Conservation (phyloP, 2,113 vertebrate genomes). For the Chlorocebus sabaeus region DNA sequence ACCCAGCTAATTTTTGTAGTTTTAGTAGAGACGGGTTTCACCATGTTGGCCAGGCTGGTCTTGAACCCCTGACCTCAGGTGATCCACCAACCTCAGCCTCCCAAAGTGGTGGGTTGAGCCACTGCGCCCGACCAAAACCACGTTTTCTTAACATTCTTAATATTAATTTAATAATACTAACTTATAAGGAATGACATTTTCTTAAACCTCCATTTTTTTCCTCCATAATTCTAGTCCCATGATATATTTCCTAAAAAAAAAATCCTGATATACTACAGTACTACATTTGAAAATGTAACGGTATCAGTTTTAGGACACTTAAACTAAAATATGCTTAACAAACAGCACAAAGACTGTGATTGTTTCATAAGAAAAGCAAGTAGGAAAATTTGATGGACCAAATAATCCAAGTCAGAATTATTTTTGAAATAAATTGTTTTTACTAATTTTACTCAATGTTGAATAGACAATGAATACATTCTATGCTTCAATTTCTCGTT, state of each 20-base stretch:
- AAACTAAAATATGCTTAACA: constrained; percentile 21
- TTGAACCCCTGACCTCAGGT: no score
- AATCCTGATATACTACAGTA: neutral
- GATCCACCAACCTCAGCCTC: no score
- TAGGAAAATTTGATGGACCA: neutral
- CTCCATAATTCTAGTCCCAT: neutral
- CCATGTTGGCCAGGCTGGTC: no score
- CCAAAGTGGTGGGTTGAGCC: no score
- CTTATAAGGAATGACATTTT: neutral
- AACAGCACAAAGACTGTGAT: neutral
- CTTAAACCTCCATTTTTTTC: neutral
- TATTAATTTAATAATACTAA: neutral
- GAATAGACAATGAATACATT: neutral
- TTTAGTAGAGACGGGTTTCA: no score
- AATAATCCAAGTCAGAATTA: neutral
- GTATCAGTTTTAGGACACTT: neutral
- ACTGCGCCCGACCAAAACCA: neutral
- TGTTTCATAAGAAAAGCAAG: neutral
- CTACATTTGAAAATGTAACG: neutral
- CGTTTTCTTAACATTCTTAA: neutral
- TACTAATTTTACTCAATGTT: neutral
- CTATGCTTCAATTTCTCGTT: neutral
- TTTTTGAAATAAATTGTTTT: neutral
- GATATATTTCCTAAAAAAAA: neutral
- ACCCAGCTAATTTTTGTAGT: no score